Evolutionary conservation across 2,113 vertebrate species (phyloP), one percentile per base, ranked within the genome.

Genomic region (Gambusia holbrooki): DNA sequence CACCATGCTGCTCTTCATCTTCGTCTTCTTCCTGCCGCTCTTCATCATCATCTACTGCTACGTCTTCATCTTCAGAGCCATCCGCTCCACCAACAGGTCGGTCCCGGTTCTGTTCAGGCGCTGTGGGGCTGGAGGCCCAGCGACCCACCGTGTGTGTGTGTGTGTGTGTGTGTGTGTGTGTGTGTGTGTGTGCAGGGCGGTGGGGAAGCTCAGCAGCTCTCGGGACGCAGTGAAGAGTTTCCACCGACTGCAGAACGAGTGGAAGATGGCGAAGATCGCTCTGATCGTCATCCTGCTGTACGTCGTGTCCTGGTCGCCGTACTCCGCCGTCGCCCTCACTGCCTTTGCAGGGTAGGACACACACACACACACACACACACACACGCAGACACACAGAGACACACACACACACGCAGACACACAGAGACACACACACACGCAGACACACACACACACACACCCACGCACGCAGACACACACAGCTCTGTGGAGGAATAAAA

Each of bases 241-340:
- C 85, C 92, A 95, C n/a, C 95, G 93, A 62, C 92, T 99, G 89
- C 96, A 96, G 93, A 97, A 94, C 17, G 97, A 99, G 81, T 98
- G 98, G 97, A 98, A 96, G 90, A 97, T 96, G 95, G 98, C 97
- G 4, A 98, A 98, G 94, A 95, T 97, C 13, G 96, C 96, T 1
- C 89, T 99, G 85, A 95, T 98, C 3, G 92, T 97, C 86, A 98
- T 97, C 88, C 93, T 96, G 27, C 94, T 97, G 28, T 99, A 96
- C 14, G 95, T 98, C 76, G 84, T 99, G 79, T 99, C 97, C 89
- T 99, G 98, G 97, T 96, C 96, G 13, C 97, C 98, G 17, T 99
- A 99, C 86, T 96, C 98, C 63, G 76, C 90, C 0, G 97, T 98
- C 30, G 97, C 96, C 12, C 94, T 98, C 66, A 94, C 96, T 30